Conservation (phyloP, 2,113 vertebrate species). For the Cryptomyrus ogoouensis region DNA sequence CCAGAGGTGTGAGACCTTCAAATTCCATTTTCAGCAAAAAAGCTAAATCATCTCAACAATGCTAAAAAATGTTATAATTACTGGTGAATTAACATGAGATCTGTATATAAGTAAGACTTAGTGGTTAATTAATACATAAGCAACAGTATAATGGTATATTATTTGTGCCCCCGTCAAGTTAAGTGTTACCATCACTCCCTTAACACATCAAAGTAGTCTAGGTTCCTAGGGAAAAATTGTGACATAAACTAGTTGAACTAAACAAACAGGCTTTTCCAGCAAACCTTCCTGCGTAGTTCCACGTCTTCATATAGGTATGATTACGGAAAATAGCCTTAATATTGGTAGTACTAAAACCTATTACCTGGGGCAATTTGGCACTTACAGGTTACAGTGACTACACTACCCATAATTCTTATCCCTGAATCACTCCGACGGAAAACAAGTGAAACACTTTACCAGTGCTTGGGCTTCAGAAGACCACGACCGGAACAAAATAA, state of each 20-base stretch:
- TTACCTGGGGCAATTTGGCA: not conserved
- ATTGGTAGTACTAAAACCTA: not conserved
- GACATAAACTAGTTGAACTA: not conserved
- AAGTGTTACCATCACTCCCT: not conserved
- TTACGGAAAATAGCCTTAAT: not conserved
- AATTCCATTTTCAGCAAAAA: not conserved
- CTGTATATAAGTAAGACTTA: no score
- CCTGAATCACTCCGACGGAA: not conserved
- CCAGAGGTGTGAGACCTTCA: not conserved
- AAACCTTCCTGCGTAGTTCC: not conserved
- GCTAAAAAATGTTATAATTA: not conserved
- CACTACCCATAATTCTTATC: not conserved
- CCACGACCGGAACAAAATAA: not conserved
- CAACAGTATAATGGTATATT: no score
- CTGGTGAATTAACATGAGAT: no score
- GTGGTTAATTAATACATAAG: no score
- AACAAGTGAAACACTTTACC: not conserved
- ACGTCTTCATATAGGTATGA: not conserved
- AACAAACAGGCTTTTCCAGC: not conserved
- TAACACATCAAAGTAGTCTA: not conserved
- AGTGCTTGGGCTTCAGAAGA: not conserved
- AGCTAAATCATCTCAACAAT: not conserved
- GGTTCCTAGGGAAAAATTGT: not conserved
- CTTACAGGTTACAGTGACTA: not conserved
- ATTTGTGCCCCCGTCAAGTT: no score